Percentiles rank a stretch among this genome's conserved stretches.
phyloP scores from a whole-genome alignment of 2,797 vertebrate genomes.

The Nannoperca australis region DNA sequence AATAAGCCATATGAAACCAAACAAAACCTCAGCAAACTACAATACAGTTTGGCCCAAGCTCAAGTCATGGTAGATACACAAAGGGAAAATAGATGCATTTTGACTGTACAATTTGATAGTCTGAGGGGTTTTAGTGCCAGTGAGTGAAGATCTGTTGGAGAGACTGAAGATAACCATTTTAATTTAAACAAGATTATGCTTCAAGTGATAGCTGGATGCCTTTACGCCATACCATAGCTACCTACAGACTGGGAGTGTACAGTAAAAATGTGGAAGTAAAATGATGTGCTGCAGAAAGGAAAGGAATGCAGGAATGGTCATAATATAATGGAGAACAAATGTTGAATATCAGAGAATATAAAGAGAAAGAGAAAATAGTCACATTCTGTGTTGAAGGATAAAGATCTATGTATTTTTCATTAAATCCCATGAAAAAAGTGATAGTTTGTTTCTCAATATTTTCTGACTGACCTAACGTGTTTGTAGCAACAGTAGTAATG shows the following conservation, averaged over 20 bases:
- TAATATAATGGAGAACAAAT: background rate
- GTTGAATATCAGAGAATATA: background rate
- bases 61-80: constrained; percentile 1
- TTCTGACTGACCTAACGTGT: background rate
- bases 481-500: background rate
- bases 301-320: background rate
- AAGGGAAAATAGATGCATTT: constrained; percentile 31
- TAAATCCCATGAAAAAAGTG: background rate
- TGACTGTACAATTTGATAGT: constrained; percentile 22
- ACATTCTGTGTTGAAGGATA: background rate
- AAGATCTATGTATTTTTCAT: background rate
- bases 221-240: background rate
- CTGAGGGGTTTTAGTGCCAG: constrained; percentile 5
- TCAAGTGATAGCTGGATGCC: background rate
- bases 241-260: background rate
- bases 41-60: constrained; percentile 26
- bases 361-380: background rate
- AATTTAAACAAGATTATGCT: constrained; percentile 12
- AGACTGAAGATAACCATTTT: background rate
- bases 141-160: constrained; percentile 11
- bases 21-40: constrained; percentile 11
- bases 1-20: constrained; percentile 43
- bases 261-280: constrained; percentile 2
- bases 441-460: background rate
- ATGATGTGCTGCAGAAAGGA: background rate